phyloP scores from a whole-genome alignment of 2,888 invertebrate genomes.

The Xiphydria camelus region DNA sequence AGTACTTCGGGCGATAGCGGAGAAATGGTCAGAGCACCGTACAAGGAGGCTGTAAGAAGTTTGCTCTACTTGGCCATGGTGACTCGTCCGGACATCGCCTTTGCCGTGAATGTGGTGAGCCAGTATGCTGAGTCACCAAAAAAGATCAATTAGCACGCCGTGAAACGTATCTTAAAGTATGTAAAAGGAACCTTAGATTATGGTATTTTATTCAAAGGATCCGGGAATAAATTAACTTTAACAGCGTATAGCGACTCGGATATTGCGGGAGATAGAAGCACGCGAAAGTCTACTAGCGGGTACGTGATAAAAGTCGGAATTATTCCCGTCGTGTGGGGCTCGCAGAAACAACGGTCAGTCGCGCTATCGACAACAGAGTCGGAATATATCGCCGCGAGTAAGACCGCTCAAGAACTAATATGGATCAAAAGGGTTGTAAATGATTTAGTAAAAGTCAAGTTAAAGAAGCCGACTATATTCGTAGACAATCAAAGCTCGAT shows the following conservation, averaged over 20 bases:
- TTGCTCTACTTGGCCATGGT: conserved; percentile 12
- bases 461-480: conserved; percentile 2
- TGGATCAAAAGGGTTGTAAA: conserved; percentile 16
- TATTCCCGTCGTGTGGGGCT: neutral
- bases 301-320: neutral
- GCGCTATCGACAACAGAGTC: conserved; percentile 21
- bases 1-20: too few species aligned
- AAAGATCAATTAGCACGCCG: conserved; percentile 11
- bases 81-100: conserved; percentile 16
- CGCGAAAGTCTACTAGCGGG: too few species aligned
- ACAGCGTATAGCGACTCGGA: too few species aligned
- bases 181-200: conserved; percentile 14
- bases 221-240: too few species aligned
- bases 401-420: conserved; percentile 14
- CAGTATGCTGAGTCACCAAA: conserved; percentile 12
- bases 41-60: conserved; percentile 17
- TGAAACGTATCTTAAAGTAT: conserved; percentile 19
- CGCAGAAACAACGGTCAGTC: conserved; percentile 1
- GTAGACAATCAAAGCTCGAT: conserved; percentile 22
- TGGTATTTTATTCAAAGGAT: too few species aligned
- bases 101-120: conserved; percentile 5
- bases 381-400: conserved; percentile 19
- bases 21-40: too few species aligned
- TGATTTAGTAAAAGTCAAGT: conserved; percentile 2
- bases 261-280: too few species aligned